Evolutionary conservation across 2,888 invertebrate species (phyloP).

Genomic region (Nephrotoma guestfalica): DNA sequence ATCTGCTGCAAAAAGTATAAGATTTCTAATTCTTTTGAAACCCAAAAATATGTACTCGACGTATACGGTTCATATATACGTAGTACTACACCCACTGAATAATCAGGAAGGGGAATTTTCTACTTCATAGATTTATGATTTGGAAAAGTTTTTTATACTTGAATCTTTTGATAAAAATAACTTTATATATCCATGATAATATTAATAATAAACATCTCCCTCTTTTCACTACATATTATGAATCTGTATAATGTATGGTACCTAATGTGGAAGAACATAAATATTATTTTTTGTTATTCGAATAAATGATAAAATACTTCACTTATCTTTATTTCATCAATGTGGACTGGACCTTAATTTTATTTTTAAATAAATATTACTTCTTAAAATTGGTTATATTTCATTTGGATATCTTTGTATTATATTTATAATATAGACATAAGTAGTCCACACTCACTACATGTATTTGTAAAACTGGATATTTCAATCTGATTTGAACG

Average conservation of each 20-base stretch:
- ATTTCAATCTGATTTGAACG: background rate
- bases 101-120: background rate
- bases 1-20: background rate
- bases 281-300: background rate
- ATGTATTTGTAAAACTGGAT: background rate
- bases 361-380: background rate
- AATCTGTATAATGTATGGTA: background rate
- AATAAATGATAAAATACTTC: background rate
- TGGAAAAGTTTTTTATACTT: background rate
- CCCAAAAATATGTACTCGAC: background rate
- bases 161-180: background rate
- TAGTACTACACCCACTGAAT: background rate
- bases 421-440: too few species aligned
- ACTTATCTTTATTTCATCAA: background rate
- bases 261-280: background rate
- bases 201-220: background rate
- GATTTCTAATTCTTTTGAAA: background rate
- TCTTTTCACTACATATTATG: background rate
- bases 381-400: background rate
- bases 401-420: background rate
- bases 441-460: background rate
- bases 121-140: background rate
- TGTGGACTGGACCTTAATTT: background rate
- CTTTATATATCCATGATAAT: background rate
- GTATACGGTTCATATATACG: background rate